Evolutionary conservation across 2,888 invertebrate species (phyloP), one percentile per base, ranked within the genome.

Genomic region (Drosophila neonasuta): DNA sequence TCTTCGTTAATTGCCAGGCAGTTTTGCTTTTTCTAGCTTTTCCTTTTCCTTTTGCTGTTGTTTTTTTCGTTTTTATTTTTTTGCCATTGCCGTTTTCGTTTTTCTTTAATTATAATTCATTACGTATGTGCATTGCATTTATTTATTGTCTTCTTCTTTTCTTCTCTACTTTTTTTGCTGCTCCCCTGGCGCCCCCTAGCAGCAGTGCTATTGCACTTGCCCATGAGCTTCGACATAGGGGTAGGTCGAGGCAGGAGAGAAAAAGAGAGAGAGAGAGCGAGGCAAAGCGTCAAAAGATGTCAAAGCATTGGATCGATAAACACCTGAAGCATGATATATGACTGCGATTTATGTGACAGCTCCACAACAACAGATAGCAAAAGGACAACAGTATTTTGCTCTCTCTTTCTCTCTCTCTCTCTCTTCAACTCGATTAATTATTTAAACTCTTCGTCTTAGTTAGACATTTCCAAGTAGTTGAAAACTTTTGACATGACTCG

Each of bases 101-200:
- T 75, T 44, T 45, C 20, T 77, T 82, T 73, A 81, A 79, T 82
- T 79, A 75, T 82, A 75, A 80, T 77, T 69, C 68, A 81, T 86
- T 80, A 82, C 83, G 84, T 80, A 71, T 82, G 69, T 60, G 66
- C 77, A 79, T 60, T 79, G 70, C 44, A 66, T 74, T 81, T 80
- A 66, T 74, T 81, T 80, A 69, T 79, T 76, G 64, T 10, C 60
- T 58, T 48, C 57, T 57, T 49, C 29, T 45, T 20, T 5, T 20
- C 24, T 24, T 24, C 24, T 24, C 6, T 24, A 5, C n/a, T 24
- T 55, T 49, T 46, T 52, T 15, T 39, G 24, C 30, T 59, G 15
- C 15, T 24, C 24, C 55, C 46, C 52, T 65, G 58, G 71, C 80
- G 69, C 68, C 69, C 63, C 52, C 67, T 69, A 48, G 60, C 61